phyloP scores from a whole-genome alignment of 2,113 vertebrate species.

The Monarcha castaneiventris region DNA sequence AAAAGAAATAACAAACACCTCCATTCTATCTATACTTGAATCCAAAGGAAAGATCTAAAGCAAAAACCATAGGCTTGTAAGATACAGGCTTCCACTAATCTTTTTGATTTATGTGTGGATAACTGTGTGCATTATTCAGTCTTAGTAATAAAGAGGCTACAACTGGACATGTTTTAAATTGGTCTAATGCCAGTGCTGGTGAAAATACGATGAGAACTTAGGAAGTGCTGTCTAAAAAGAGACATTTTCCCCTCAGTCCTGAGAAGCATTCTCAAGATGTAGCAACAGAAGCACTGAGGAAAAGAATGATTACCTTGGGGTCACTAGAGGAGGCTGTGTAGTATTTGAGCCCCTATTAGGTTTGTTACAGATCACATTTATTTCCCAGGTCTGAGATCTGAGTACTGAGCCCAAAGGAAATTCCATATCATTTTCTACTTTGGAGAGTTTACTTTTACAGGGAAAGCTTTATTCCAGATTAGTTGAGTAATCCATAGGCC shows the following conservation, averaged over 20 bases:
- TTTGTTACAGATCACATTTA: constrained; percentile 3
- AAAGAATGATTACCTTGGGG: neutral
- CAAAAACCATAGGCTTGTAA: neutral
- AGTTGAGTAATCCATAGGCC: neutral
- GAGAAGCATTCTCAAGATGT: neutral
- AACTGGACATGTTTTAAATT: neutral
- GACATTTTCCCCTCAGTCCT: neutral
- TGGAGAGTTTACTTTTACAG: constrained; percentile 34
- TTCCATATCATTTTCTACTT: constrained; percentile 26
- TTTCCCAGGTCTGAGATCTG: constrained; percentile 17
- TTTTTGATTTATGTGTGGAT: neutral
- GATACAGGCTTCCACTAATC: neutral
- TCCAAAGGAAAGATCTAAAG: neutral
- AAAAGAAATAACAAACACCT: neutral
- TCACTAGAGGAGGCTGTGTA: neutral
- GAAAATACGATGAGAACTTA: neutral
- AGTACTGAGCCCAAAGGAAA: constrained; percentile 36
- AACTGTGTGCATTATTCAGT: neutral
- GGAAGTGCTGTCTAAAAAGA: neutral
- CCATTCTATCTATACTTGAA: neutral
- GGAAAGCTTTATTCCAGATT: constrained; percentile 38
- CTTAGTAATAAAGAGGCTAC: neutral
- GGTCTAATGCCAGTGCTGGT: neutral
- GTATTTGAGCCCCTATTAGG: neutral
- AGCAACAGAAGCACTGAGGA: constrained; percentile 12